These are phyloP conservation scores for Phenganax stokvisi DNA, from an alignment of 92 coral and sea anemone species.

Conservation along the genomic window DNA sequence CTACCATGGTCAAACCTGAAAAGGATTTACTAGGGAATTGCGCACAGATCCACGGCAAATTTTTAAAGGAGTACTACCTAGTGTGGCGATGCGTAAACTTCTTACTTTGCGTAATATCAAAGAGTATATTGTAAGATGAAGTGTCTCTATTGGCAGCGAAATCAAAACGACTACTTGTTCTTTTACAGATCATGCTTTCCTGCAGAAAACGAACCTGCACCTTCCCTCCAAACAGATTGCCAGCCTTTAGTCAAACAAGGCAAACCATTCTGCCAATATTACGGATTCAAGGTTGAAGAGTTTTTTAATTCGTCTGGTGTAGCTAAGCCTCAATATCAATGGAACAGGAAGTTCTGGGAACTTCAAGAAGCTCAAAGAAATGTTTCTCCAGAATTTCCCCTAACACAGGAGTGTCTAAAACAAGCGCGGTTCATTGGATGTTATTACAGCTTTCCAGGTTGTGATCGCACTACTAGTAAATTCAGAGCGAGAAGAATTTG, in stretches of 20 bases:
- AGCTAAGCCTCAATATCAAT: not conserved
- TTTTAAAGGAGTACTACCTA: no score
- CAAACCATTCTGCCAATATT: not conserved
- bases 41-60: no score
- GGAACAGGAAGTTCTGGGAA: not conserved
- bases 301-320: not conserved
- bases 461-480: not conserved
- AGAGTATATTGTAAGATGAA: no score
- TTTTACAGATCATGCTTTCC: not conserved
- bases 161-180: no score
- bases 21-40: no score
- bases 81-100: no score
- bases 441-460: not conserved
- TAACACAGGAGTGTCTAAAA: not conserved
- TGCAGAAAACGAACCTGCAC: not conserved
- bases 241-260: not conserved
- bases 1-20: no score
- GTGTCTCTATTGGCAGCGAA: no score
- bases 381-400: not conserved
- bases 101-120: no score
- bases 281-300: not conserved
- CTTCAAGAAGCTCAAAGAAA: not conserved
- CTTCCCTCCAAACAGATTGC: not conserved
- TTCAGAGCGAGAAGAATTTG: not conserved
- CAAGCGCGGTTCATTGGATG: not conserved